Base-by-base conservation (phyloP, 2,113 vertebrate species). In the Dissostichus mawsoni region DNA sequence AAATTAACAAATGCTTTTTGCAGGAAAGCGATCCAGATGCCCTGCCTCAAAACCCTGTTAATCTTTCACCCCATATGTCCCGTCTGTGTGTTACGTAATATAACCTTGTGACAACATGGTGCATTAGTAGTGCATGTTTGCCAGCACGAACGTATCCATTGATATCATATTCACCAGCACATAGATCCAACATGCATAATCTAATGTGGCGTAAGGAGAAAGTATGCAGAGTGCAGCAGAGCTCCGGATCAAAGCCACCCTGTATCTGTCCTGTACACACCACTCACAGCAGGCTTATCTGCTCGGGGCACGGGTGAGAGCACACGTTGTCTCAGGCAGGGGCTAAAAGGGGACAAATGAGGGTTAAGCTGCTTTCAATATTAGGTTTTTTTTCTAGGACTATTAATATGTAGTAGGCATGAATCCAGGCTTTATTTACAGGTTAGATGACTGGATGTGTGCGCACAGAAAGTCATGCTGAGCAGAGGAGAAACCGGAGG, bases 301-400 rank as follows among this genome's bases (percentile, higher is more conserved):
- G 51, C 68, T 83, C 66, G 73, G 71, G 67, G 29, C 87, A 93
- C 1, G 57, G 57, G 85, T 62, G 85, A 89, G 83, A 78, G 87
- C 85, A 88, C 84, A 85, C 69, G 33, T 76, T 12, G 69, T 76
- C 82, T 83, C 81, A 82, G 80, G 63, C 73, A 48, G 70, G 76
- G 78, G 89, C 87, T 89, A 87, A 92, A 88, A 83, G 67, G 72
- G 81, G 76, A 80, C 83, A 91, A 89, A 78, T 85, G 77, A 69
- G 81, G 86, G 91, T 87, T 92, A 93, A 93, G 88, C 91, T 78
- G 85, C 85, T 83, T 90, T 91, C 81, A 89, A 90, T 86, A 83
- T 91, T 90, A 74, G 74, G 79, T 81, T 64, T 84, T 77, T 85
- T 80, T 1, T 8, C 36, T 41, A 41, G 36, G 76, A 76, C 77